Evolutionary conservation across 1,140 invertebrate genomes (phyloP), one percentile per base, ranked within the genome.

Genomic region (Drosophila nikananu): DNA sequence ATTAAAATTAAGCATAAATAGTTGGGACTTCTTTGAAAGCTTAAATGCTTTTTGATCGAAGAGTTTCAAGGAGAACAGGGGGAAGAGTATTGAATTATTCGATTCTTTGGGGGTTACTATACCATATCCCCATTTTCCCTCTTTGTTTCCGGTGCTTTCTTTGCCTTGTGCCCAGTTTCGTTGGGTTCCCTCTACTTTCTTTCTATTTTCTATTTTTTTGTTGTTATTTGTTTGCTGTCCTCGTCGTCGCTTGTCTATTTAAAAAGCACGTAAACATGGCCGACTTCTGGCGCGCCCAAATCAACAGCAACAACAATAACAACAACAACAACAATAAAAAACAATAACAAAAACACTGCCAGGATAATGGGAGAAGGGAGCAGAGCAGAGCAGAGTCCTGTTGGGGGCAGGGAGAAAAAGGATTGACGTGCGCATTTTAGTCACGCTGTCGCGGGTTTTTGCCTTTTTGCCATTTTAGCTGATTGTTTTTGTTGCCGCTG

Each of bases 361-460:
- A 35, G 57, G 48, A 55, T 61, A 66, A 62, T 62, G 21, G 32
- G 12, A 27, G 15, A 39, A 30, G 37, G 37, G 23, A 13, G 9
- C 8, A n/a, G 17, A 6, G 17, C 6, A 17, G 39, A n/a, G 39
- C n/a, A n/a, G 37, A 39, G 15, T 17, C 37, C 6, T 8, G 37
- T 8, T 17, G 19, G 19, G 19, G 41, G 9, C 3, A 12, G 2
- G 39, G n/a, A 27, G 23, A 75, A 83, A 84, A 84, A 84, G 81
- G 81, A 84, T 84, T 84, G 81, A 84, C 81, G 77, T 83, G 81
- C 63, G 81, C 81, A 77, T 84, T 84, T 84, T 81, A 84, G 81
- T 81, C 81, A 84, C 81, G 81, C 81, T 77, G 77, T 84, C 82
- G 67, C 83, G 73, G 74, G 66, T 70, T 77, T 52, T 70, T 79